Base-by-base conservation (phyloP, 2,888 invertebrate genomes). In the Amphimallon solstitiale region DNA sequence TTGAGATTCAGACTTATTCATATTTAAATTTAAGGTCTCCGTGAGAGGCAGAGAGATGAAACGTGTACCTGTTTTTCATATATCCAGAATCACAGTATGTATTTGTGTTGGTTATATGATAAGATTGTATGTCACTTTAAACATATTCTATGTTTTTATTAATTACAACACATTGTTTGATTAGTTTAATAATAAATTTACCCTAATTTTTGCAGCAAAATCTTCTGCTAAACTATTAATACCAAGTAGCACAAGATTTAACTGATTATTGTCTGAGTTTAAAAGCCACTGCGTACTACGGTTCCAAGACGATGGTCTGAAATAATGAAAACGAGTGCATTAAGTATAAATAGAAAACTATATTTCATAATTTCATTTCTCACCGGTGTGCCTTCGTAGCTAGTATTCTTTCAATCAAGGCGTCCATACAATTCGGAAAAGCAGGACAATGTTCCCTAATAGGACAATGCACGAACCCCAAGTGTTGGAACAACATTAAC, bases 401-500 rank as follows among this genome's bases (percentile, higher is more conserved):
- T 72, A 92, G 83, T 75, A 90, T 87, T 75, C 90, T 85, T 80
- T 92, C 91, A 73, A 92, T 89, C 56, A 92, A 84, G 66, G 89
- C 88, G 79, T 93, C 92, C 87, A 92, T 90, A 77, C 93, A 93
- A 79, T 91, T 92, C 52, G 92, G 89, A 77, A 89, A 93, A 48
- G 95, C 94, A 10, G 96, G 96, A 80, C 98, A 98, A 80, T 97
- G 95, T 81, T 97, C 97, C 62, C 93, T 86, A 81, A 95, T 94
- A 10, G 97, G 97, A 81, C 94, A 95, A 84, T 97, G 96, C 63
- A 97, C 93, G 83, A 98, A 98, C 66, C 97, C 96, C 45, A 97
- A 85, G 82, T 97, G 97, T 81, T 97, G 96, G 77, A 97, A 93
- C 68, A 98, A 85, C 90, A 98, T 94, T 73, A 97, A 86, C 81